Percentiles rank a stretch among this genome's conserved stretches.
Evolutionary conservation across 1,140 invertebrate species (phyloP).

Genomic region (Drosophila mauritiana): DNA sequence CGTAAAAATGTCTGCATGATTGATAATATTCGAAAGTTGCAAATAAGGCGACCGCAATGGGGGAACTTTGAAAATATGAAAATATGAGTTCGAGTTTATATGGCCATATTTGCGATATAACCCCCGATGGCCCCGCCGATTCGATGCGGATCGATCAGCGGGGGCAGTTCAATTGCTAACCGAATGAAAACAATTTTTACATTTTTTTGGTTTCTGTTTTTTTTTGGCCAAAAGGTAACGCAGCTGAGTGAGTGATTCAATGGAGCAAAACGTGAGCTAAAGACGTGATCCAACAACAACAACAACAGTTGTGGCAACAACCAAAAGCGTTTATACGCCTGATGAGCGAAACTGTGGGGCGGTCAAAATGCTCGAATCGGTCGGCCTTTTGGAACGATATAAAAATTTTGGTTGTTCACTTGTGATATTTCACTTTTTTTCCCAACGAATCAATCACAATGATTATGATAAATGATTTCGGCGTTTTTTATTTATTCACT

Average conservation of each 20-base stretch:
- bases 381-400: constrained; percentile 68
- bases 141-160: constrained; percentile 40
- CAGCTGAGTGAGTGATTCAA: constrained; percentile 72
- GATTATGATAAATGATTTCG: constrained; percentile 84
- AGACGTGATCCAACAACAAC: constrained; percentile 75
- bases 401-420: constrained; percentile 63
- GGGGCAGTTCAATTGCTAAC: constrained; percentile 66
- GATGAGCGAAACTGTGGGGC: constrained; percentile 65
- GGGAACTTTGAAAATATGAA: constrained; percentile 9
- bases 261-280: constrained; percentile 76
- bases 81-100: constrained; percentile 2
- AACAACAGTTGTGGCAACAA: constrained; percentile 55
- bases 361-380: constrained; percentile 11
- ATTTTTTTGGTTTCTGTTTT: constrained; percentile 11
- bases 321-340: constrained; percentile 77
- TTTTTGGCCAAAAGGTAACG: constrained; percentile 54
- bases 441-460: constrained; percentile 83
- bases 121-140: constrained; percentile 9
- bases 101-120: constrained; percentile 59
- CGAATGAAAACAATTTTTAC: constrained; percentile 71
- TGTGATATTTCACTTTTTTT: constrained; percentile 75
- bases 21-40: constrained; percentile 58
- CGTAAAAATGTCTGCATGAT: constrained; percentile 57
- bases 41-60: constrained; percentile 42
- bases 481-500: constrained; percentile 65